Percentiles rank a stretch among this genome's conserved stretches.
Evolutionary conservation across 2,797 vertebrate species (phyloP).

Genomic region (Taeniopygia guttata): DNA sequence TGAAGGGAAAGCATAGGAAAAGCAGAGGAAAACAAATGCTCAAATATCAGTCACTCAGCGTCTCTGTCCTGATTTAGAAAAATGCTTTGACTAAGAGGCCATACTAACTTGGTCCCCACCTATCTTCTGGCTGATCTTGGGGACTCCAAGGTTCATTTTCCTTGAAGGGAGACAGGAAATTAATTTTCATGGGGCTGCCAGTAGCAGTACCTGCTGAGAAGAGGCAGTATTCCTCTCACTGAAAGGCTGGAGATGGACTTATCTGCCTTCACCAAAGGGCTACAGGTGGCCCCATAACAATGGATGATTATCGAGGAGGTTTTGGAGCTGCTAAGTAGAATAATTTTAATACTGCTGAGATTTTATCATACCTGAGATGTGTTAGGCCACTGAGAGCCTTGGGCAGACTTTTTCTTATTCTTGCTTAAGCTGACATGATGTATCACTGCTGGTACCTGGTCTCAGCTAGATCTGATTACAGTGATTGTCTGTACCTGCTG

Average conservation of each 20-base stretch:
- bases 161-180: not conserved
- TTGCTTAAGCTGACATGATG: not conserved
- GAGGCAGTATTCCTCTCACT: not conserved
- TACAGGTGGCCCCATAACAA: not conserved
- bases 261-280: not conserved
- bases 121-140: not conserved
- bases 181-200: not conserved
- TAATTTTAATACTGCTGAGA: not conserved
- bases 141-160: not conserved
- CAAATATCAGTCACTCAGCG: not conserved
- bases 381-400: not conserved
- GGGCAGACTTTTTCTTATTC: not conserved
- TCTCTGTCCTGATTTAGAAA: not conserved
- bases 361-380: not conserved
- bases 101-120: not conserved
- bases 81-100: not conserved
- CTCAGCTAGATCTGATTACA: not conserved
- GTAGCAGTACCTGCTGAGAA: not conserved
- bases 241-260: not conserved
- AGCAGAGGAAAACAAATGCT: not conserved
- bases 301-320: not conserved
- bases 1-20: not conserved
- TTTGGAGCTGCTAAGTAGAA: not conserved
- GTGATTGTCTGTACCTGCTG: not conserved
- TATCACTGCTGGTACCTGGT: not conserved